Conservation (phyloP, 2,888 invertebrate genomes). For the Papilio protenor region DNA sequence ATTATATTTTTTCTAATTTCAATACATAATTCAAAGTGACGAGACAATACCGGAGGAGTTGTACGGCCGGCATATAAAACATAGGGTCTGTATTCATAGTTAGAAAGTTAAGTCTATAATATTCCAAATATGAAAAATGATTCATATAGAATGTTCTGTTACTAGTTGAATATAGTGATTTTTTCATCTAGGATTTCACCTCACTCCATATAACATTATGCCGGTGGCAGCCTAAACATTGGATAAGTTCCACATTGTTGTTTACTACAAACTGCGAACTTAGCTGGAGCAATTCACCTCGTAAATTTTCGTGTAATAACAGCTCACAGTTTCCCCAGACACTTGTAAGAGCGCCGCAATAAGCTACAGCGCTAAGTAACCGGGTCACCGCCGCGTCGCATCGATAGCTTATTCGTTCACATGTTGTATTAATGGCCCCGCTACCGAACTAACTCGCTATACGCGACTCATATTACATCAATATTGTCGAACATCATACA, state of each 20-base stretch:
- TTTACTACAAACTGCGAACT: conserved; percentile 80
- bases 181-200: conserved; percentile 70
- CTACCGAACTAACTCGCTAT: conserved; percentile 37
- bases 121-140: neutral
- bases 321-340: conserved; percentile 79
- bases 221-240: conserved; percentile 63
- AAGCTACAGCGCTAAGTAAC: conserved; percentile 68
- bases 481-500: conserved; percentile 12
- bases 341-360: conserved; percentile 78
- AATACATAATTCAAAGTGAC: conserved; percentile 37
- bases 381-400: conserved; percentile 51
- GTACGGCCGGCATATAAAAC: neutral
- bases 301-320: conserved; percentile 82
- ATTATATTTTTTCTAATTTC: neutral
- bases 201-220: conserved; percentile 71
- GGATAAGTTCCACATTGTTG: conserved; percentile 80
- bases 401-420: conserved; percentile 56
- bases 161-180: conserved; percentile 56
- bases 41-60: neutral
- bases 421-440: conserved; percentile 50
- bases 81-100: too few species aligned
- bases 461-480: conserved; percentile 30
- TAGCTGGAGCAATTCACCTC: conserved; percentile 75
- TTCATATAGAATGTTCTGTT: neutral
- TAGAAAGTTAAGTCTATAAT: neutral